These are phyloP conservation scores for Labeo calbasu DNA, from an alignment of 2,797 vertebrate species.

Conservation along the genomic window DNA sequence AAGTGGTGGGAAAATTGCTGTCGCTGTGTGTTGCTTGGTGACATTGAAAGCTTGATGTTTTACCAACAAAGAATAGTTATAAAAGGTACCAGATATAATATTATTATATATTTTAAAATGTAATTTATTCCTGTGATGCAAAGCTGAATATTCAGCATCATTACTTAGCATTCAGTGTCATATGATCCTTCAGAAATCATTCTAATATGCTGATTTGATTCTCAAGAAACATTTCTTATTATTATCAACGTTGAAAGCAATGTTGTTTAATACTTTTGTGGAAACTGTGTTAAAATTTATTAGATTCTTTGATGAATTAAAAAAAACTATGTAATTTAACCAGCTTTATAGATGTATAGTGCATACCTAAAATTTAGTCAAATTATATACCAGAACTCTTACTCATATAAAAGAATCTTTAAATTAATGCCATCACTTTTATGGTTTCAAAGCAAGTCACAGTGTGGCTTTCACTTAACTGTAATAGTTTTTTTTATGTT, in stretches of 20 bases:
- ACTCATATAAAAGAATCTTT: background rate
- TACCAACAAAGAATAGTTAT: background rate
- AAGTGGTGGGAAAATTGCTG: background rate
- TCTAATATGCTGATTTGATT: background rate
- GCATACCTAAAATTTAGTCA: background rate
- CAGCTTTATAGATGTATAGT: background rate
- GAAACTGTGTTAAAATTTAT: background rate
- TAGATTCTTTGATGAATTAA: background rate
- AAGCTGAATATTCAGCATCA: background rate
- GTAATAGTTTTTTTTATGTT: background rate
- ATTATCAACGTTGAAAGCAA: background rate
- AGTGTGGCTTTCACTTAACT: constrained; percentile 1
- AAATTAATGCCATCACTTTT: background rate
- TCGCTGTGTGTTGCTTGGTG: background rate
- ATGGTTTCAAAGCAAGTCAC: constrained; percentile 14
- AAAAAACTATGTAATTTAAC: background rate
- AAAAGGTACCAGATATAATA: background rate
- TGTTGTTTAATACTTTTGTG: background rate
- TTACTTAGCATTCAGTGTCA: background rate
- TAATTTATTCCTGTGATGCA: background rate
- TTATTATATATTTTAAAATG: background rate
- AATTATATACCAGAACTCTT: background rate
- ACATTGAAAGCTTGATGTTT: background rate
- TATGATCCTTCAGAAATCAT: background rate
- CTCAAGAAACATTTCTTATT: background rate